Percentiles rank a stretch among this genome's conserved stretches.
Conservation (phyloP, 2,797 vertebrate genomes). For the Macrochelys suwanniensis region DNA sequence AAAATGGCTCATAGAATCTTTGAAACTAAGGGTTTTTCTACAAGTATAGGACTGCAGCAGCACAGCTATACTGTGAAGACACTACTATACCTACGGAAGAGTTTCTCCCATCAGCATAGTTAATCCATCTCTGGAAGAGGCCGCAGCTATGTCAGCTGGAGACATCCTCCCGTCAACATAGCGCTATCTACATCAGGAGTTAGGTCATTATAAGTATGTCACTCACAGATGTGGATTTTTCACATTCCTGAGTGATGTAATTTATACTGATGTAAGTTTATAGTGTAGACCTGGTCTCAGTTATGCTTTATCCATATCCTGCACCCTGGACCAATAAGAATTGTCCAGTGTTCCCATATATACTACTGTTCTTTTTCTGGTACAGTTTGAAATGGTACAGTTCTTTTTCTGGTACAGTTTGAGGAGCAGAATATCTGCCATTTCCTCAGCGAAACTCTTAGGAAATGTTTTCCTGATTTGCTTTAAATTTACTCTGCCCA, state of each 20-base stretch:
- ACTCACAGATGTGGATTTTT: neutral
- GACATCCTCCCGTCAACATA: neutral
- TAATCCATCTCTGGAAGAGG: neutral
- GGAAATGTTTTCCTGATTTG: neutral
- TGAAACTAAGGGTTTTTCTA: neutral
- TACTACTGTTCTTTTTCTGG: neutral
- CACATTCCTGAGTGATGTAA: no score
- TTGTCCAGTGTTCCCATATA: conserved; percentile 1
- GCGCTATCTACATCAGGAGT: neutral
- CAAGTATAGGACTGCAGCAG: no score
- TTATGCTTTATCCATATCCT: neutral
- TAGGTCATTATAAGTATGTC: neutral
- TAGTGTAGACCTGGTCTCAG: neutral
- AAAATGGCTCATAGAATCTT: neutral
- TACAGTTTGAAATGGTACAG: neutral
- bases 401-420: neutral
- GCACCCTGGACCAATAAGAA: neutral
- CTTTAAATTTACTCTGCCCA: neutral
- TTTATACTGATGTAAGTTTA: no score
- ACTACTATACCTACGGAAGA: neutral
- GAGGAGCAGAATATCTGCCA: neutral
- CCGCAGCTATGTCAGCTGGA: neutral
- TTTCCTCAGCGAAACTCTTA: neutral
- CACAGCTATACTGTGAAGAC: neutral
- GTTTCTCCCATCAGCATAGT: neutral